phyloP scores from a whole-genome alignment of 2,797 vertebrate genomes.

The Pelodytes ibericus region DNA sequence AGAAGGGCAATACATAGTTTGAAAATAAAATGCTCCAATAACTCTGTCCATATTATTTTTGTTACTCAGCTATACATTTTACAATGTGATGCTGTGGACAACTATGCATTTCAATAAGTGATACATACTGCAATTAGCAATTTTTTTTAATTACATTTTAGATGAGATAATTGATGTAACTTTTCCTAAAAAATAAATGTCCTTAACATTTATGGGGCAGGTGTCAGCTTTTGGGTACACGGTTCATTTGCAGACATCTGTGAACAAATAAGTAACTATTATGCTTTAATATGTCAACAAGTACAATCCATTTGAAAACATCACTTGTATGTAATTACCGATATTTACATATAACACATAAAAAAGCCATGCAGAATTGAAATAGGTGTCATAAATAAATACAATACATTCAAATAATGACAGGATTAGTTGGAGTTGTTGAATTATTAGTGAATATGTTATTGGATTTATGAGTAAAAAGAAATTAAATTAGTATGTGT shows the following conservation, averaged over 20 bases:
- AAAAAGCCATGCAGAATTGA: background rate
- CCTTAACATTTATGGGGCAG: slow-evolving; percentile 20
- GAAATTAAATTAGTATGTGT: too few relatives aligned
- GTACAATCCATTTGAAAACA: background rate
- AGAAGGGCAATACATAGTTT: slow-evolving; percentile 10
- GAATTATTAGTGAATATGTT: too few relatives aligned
- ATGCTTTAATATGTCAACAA: background rate
- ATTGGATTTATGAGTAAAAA: too few relatives aligned
- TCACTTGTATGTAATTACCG: background rate
- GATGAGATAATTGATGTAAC: background rate
- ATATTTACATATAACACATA: too few relatives aligned
- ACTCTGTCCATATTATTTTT: background rate
- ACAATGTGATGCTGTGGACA: slow-evolving; percentile 3
- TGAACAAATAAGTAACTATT: background rate
- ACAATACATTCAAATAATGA: too few relatives aligned
- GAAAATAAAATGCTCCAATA: slow-evolving; percentile 18
- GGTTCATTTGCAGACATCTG: too few relatives aligned
- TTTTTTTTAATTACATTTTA: slow-evolving; percentile 6
- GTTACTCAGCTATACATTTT: slow-evolving; percentile 6
- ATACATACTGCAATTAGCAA: background rate
- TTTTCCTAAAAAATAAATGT: background rate
- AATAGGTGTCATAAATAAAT: too few relatives aligned
- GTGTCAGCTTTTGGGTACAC: background rate
- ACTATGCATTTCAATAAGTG: slow-evolving; percentile 6
- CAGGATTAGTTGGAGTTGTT: too few relatives aligned